These are phyloP conservation scores for Athripsodes cinereus DNA, from an alignment of 2,888 invertebrate species.

Conservation along the genomic window DNA sequence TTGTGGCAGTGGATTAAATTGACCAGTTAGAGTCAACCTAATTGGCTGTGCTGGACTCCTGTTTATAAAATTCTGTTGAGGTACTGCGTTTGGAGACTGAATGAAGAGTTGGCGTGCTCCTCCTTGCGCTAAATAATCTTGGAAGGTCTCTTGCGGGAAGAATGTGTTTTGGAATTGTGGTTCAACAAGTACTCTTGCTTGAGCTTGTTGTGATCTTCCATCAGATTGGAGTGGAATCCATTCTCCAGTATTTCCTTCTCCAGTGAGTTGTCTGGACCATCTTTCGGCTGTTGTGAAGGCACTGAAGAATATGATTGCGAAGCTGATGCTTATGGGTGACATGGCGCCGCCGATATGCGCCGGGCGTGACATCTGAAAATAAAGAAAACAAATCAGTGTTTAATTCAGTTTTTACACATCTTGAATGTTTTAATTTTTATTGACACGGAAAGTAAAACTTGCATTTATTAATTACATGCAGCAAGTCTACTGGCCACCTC, in stretches of 20 bases:
- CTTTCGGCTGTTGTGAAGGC: conserved; percentile 7
- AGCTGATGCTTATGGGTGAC: neutral
- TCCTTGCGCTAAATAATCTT: conserved; percentile 24
- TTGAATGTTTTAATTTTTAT: neutral
- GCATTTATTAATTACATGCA: no score
- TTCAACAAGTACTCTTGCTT: conserved; percentile 20
- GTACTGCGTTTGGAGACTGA: conserved; percentile 17
- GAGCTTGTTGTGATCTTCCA: conserved; percentile 17
- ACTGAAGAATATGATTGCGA: conserved; percentile 1
- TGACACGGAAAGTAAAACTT: no score
- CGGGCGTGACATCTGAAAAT: conserved; percentile 17
- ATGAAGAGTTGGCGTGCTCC: conserved; percentile 21
- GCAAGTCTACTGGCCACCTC: no score
- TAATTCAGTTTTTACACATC: no score
- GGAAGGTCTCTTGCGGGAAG: conserved; percentile 20
- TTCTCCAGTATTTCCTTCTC: conserved; percentile 12
- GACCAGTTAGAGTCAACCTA: conserved; percentile 19
- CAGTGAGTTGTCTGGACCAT: conserved; percentile 24
- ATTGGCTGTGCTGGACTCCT: conserved; percentile 15
- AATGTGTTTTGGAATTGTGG: conserved; percentile 25
- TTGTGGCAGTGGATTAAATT: conserved; percentile 23
- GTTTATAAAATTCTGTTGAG: neutral
- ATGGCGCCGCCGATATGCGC: conserved; percentile 13
- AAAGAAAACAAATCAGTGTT: no score
- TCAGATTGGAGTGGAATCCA: conserved; percentile 24